Base-by-base conservation (phyloP, 30 jellyfish, hydroid and myxozoan species). In the Sanderia malayensis region DNA sequence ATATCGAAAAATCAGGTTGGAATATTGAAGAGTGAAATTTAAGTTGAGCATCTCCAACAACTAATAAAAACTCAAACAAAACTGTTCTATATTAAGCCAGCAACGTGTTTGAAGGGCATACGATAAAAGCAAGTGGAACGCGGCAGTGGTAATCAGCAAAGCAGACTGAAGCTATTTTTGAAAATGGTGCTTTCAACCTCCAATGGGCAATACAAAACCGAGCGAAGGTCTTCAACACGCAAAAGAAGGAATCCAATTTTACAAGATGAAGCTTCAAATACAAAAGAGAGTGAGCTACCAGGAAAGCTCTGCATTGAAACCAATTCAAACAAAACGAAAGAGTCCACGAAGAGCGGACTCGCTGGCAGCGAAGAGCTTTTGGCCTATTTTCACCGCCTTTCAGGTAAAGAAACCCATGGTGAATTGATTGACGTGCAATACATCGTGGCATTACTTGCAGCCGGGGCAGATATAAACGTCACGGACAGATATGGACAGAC, bases 391-490 rank as follows among this genome's bases (percentile, higher is more conserved):
- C 18, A 11, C 20, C 47, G 83, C 44, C 68, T 81, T 7, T 34
- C 83, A 20, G 33, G 46, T 2, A 60, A 44, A 4, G 85, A 64
- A 0, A 58, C 52, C 67, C 63, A 58, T 13, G 55, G 69, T 4
- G 80, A 80, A 32, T 19, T 19, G 26, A 37, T 73, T 45, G 83
- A 83, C 32, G 44, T 69, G 13, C 18, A 31, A 4, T 83, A 67
- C 74, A 34, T 73, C 4, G 26, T 13, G 53, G 85, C 95, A 2
- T 46, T 83, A 28, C 15, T 83, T 29, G 33, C 33, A 7, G 65
- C 85, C 11, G 84, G 84, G 18, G 95, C 95, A 44, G 95, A 83
- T 29, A 53, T 83, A 23, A 83, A 83, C 65, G 76, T 69, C 21
- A 33, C 68, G 13, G 95, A 83, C 24, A 55, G 34, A 59, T 72